Conservation (phyloP, 2,888 invertebrate species). For the Ophion ellenae region DNA sequence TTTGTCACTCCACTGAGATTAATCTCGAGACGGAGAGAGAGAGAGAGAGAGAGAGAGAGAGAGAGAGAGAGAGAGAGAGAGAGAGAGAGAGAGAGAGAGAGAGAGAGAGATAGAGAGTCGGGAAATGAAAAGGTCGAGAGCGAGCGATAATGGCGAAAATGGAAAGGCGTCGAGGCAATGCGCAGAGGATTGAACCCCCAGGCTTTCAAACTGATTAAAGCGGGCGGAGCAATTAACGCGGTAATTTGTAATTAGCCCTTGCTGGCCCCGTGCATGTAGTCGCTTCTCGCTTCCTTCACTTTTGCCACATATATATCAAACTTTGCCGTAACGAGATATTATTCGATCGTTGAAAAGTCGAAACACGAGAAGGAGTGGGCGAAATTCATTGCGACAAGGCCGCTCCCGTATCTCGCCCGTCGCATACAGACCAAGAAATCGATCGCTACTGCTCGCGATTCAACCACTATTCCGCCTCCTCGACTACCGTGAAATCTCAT, state of each 20-base stretch:
- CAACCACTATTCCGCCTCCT: background rate
- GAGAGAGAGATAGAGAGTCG: too few relatives aligned
- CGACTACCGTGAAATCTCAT: too few relatives aligned
- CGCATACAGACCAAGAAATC: background rate
- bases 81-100: too few relatives aligned
- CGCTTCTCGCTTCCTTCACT: background rate
- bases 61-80: too few relatives aligned
- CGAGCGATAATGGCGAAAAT: conserved; percentile 13
- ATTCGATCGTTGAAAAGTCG: background rate
- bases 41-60: too few relatives aligned
- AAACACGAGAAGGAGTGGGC: background rate
- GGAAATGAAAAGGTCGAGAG: conserved; percentile 18
- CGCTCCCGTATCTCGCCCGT: background rate
- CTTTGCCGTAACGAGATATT: background rate
- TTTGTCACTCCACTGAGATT: background rate
- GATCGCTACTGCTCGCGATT: background rate
- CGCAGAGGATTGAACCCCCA: conserved; percentile 29
- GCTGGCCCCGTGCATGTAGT: conserved; percentile 41
- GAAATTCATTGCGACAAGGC: background rate
- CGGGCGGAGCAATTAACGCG: conserved; percentile 70
- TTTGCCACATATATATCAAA: background rate
- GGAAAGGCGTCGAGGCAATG: background rate
- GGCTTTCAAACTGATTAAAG: conserved; percentile 70
- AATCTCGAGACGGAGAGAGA: background rate
- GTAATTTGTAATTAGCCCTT: conserved; percentile 73